phyloP scores from a whole-genome alignment of 2,797 vertebrate genomes.

The Rhodeus uyekii region DNA sequence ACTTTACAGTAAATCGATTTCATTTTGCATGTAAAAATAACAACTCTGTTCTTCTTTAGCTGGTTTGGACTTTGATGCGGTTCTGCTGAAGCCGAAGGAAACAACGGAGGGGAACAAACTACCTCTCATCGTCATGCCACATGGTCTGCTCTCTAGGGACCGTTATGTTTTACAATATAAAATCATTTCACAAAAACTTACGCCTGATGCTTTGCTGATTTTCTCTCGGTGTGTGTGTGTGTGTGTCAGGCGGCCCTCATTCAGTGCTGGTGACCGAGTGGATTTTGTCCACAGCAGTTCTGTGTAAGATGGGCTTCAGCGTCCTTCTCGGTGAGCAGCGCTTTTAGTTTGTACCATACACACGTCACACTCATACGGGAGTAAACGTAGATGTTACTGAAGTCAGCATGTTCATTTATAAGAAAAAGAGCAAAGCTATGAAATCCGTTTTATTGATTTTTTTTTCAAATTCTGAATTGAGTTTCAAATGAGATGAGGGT shows the following conservation, averaged over 20 bases:
- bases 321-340: conserved; percentile 84
- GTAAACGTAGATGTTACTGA: too few species aligned
- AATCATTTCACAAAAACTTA: background rate
- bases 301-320: conserved; percentile 89
- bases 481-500: background rate
- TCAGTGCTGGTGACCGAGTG: conserved; percentile 84
- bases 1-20: background rate
- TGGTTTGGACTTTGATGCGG: conserved; percentile 88
- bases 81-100: conserved; percentile 86
- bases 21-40: background rate
- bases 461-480: too few species aligned
- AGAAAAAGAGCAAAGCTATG: too few species aligned
- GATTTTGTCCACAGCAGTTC: conserved; percentile 82
- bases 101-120: conserved; percentile 73
- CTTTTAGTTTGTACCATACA: background rate
- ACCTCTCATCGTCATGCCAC: conserved; percentile 89
- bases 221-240: background rate
- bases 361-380: too few species aligned
- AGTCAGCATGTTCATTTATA: too few species aligned
- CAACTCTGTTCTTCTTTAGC: conserved; percentile 66
- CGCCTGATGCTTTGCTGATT: background rate
- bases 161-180: background rate
- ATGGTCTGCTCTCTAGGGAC: conserved; percentile 79
- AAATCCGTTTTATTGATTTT: too few species aligned
- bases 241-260: conserved; percentile 88